These are phyloP conservation scores for Lochmaea crataegi DNA, from an alignment of 2,888 invertebrate species.

Conservation along the genomic window DNA sequence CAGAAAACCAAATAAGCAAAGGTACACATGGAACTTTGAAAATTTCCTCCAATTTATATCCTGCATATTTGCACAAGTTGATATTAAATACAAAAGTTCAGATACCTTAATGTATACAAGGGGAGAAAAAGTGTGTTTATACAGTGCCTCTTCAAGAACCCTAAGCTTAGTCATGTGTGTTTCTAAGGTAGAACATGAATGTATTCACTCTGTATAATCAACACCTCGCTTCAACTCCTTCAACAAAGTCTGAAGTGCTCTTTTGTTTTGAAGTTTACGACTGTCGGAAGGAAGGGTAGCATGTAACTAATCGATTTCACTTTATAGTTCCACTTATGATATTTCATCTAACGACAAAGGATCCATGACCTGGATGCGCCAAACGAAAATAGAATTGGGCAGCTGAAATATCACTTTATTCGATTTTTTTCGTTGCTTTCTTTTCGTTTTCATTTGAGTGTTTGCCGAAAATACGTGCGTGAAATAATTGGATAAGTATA, in stretches of 20 bases:
- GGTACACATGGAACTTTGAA: not conserved
- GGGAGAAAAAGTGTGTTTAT: not conserved
- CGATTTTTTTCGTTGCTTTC: not conserved
- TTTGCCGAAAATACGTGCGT: not conserved
- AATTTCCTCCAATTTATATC: not conserved
- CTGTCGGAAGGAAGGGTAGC: not conserved
- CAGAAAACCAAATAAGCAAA: not conserved
- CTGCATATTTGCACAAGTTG: not conserved
- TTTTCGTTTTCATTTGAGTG: not conserved
- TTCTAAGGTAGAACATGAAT: not conserved
- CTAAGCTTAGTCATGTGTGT: not conserved
- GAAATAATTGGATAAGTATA: not conserved
- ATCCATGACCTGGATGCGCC: not conserved
- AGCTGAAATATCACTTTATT: not conserved
- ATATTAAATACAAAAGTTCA: not conserved
- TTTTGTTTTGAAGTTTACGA: conserved; percentile 5
- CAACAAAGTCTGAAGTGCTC: conserved; percentile 12
- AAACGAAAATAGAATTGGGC: not conserved
- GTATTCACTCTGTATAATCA: not conserved
- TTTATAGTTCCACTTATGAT: conserved; percentile 26
- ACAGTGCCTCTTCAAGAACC: too few relatives aligned
- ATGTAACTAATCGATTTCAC: conserved; percentile 22
- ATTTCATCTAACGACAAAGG: conserved; percentile 13
- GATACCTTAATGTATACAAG: not conserved
- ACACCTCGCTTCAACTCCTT: not conserved